A percentile compares a stretch with the other conserved stretches of the same genome.
These are phyloP conservation scores for Apodemus speciosus DNA, from an alignment of 2,113 vertebrate genomes.

Conservation along the genomic window DNA sequence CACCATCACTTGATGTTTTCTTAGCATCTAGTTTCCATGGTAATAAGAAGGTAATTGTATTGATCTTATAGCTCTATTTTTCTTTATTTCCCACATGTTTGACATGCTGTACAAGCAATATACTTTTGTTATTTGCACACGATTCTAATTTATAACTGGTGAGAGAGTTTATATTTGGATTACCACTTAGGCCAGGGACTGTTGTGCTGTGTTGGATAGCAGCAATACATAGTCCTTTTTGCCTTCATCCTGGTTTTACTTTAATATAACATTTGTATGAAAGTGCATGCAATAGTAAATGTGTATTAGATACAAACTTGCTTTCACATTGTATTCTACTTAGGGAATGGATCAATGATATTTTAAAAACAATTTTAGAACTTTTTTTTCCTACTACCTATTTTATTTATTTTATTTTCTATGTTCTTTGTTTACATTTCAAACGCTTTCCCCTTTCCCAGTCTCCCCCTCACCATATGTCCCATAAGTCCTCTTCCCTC, in stretches of 20 bases:
- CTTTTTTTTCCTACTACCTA: no score
- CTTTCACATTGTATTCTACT: not conserved
- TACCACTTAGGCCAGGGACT: not conserved
- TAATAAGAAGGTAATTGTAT: not conserved
- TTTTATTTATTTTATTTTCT: no score
- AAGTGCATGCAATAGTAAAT: not conserved
- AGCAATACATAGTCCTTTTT: not conserved
- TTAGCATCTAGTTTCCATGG: not conserved
- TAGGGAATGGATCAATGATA: no score
- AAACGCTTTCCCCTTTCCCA: no score
- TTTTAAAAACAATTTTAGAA: no score
- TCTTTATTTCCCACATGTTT: not conserved
- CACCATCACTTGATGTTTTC: constrained; percentile 29
- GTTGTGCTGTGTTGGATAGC: not conserved
- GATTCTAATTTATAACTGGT: not conserved
- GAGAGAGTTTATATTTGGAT: not conserved
- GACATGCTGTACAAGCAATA: not conserved
- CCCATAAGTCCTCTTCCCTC: no score
- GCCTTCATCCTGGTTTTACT: not conserved
- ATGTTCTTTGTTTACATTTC: no score
- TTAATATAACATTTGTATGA: not conserved
- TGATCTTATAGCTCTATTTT: not conserved
- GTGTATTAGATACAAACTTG: not conserved
- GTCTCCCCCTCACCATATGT: no score
- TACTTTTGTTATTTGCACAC: not conserved